phyloP scores from a whole-genome alignment of 1,140 invertebrate species.

The Eumeta japonica region DNA sequence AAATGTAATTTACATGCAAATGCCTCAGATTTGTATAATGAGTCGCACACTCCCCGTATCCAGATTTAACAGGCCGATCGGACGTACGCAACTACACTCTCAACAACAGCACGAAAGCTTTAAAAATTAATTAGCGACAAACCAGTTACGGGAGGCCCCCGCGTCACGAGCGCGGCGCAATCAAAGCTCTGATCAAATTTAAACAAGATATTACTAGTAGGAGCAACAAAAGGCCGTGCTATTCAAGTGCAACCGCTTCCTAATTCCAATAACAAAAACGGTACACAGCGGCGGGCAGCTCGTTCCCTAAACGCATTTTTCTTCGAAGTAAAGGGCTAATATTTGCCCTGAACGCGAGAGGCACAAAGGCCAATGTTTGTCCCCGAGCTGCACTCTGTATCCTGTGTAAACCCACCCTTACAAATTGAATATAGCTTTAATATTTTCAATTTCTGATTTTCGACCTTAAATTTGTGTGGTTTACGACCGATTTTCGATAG shows the following conservation, averaged over 20 bases:
- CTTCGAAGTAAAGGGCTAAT: conserved; percentile 44
- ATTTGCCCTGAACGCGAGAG: conserved; percentile 47
- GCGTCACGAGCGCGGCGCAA: conserved; percentile 8
- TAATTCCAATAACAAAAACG: conserved; percentile 51
- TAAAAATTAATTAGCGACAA: too few relatives aligned
- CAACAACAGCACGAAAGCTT: too few relatives aligned
- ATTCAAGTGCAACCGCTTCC: conserved; percentile 19
- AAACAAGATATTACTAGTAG: conserved; percentile 32
- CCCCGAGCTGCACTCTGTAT: conserved; percentile 48
- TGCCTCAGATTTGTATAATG: too few relatives aligned
- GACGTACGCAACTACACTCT: too few relatives aligned
- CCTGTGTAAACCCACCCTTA: conserved; percentile 49
- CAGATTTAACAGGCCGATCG: too few relatives aligned
- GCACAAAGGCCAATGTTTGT: conserved; percentile 51
- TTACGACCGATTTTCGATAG: not conserved
- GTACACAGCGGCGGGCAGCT: conserved; percentile 36
- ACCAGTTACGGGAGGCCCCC: too few relatives aligned
- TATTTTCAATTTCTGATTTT: conserved; percentile 11
- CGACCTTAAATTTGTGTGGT: conserved; percentile 17
- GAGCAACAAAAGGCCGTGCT: conserved; percentile 24
- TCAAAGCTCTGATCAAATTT: conserved; percentile 26
- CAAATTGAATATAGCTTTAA: conserved; percentile 41
- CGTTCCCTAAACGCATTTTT: conserved; percentile 52
- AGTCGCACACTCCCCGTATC: too few relatives aligned
- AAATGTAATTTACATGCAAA: too few relatives aligned